Base-by-base conservation (phyloP, 2,797 vertebrate species). In the Hypotaenidia okinawae region DNA sequence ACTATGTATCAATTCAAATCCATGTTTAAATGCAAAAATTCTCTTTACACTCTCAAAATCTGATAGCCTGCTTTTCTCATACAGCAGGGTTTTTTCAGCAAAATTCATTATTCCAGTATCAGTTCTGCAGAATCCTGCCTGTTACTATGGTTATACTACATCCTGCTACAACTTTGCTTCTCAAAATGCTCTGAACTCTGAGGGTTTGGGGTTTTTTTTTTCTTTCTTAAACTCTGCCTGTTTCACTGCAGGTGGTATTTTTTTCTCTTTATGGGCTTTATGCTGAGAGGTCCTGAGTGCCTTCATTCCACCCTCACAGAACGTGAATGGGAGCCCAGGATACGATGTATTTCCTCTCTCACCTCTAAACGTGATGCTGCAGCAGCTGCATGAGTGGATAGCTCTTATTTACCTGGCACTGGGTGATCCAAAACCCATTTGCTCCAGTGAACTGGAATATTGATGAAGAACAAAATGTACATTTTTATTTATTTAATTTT, bases 141-240 rank as follows among this genome's bases (percentile, higher is more conserved):
- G 25, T 93, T 90, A 61, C 87, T 94, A 43, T 77, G 85, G 63
- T 85, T 96, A 63, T 90, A 14, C 72, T 4, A n/a, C 63, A 82
- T 28, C 63, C 59, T 33, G 13, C 70, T n/a, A 52, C 67, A 72
- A 59, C 51, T 91, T 69, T 39, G 68, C 61, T 87, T 76, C 87
- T 22, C 49, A 76, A 76, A 75, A 57, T 3, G 6, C 58, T 87
- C 70, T 59, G 2, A 21, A 58, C 24, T 84, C 35, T 0, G 4
- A 62, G 25, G 28, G 16, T 11, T 43, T 45, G 43, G 18, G 18
- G 4, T 43, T 45, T 45, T 43, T 37, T 41, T 8, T 35, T 8
- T 33, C 30, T 35, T 55, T 51, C 51, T 59, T 6, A 10, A 67
- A 43, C n/a, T 77, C 52, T 37, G 43, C 62, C 49, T 76, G 16